Base-by-base conservation (phyloP, 1,140 invertebrate species). In the Anthonomus grandis region DNA sequence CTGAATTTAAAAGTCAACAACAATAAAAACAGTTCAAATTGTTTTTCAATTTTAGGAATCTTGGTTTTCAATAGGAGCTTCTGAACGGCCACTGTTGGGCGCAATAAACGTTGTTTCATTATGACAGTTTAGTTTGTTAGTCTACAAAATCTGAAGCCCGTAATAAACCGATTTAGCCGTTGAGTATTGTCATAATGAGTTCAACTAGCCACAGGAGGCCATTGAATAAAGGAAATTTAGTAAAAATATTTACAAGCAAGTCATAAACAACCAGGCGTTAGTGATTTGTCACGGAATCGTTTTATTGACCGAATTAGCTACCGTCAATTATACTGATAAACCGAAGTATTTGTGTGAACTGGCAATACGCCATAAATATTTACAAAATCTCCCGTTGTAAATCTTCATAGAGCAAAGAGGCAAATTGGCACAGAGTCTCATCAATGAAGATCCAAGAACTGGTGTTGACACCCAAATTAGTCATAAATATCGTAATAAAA, bases 261-360 rank as follows among this genome's bases (percentile, higher is more conserved):
- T 45, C 21, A 23, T 45, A 45, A 45, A 45, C 42, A 45, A 12
- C 6, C 6, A n/a, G 12, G 21, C 21, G n/a, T 15, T 45, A 4
- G 21, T 45, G 2, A 21, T 45, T 45, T 45, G 42, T 45, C 21
- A 45, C 8, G n/a, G 3, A 24, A 12, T 45, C 10, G 10, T 22
- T 45, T 45, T 45, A 45, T 45, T 21, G 42, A 24, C n/a, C 2
- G 15, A 10, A 45, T 45, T 45, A 45, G 42, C 42, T 45, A 45
- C 42, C 42, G 42, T 45, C 42, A 4, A 45, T 45, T 45, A 24
- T 45, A 45, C 42, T 45, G 21, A n/a, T 23, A 45, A 45, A 45
- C 42, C 42, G 42, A 45, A 4, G 12, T 38, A 13, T 5, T 38
- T 38, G 36, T 38, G 36, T 38, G 17, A 38, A 38, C 36, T 31